Base-by-base conservation (phyloP, 2,888 invertebrate species). In the Lycocerus yunnanus region DNA sequence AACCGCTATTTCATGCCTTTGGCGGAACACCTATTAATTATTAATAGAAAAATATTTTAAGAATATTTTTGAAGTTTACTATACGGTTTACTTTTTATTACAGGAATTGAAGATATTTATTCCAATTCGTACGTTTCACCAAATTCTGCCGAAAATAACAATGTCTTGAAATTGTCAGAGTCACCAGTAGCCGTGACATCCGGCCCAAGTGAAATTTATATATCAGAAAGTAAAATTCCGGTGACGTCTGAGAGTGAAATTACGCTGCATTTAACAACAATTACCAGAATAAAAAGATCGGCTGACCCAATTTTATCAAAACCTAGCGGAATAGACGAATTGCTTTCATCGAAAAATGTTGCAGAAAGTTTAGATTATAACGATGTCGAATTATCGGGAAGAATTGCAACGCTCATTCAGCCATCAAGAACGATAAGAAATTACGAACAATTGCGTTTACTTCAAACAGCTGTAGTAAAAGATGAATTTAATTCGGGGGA, bases 41-140 rank as follows among this genome's bases (percentile, higher is more conserved):
- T 21, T 20, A 69, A 69, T 69, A 24, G 63, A 24, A 66, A 27
- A 15, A 66, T 21, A 24, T 18, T 11, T 61, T 69, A 14, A 65
- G 20, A 11, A 58, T 63, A 58, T 15, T n/a, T n/a, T 21, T 58
- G 10, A 18, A 16, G 15, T 65, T 63, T 15, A 43, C 43, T 43
- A 43, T 43, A 43, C 43, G n/a, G 43, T 43, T 43, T n/a, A n/a
- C 5, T n/a, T 43, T 43, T 43, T 72, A 63, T 59, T 67, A 58
- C 71, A 73, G 73, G 69, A 24, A 10, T 89, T 77, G 90, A 90
- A 80, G 89, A 90, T 80, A 83, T 86, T 14, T 90, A 89, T 84
- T 89, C 90, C 61, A 90, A 93, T 87, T 92, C 93, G 2, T 93
- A 92, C 84, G 88, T 93, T 74, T 93, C 93, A 78, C 93, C 93